Evolutionary conservation across 2,888 invertebrate species (phyloP).

Genomic region (Perithous albicinctus): DNA sequence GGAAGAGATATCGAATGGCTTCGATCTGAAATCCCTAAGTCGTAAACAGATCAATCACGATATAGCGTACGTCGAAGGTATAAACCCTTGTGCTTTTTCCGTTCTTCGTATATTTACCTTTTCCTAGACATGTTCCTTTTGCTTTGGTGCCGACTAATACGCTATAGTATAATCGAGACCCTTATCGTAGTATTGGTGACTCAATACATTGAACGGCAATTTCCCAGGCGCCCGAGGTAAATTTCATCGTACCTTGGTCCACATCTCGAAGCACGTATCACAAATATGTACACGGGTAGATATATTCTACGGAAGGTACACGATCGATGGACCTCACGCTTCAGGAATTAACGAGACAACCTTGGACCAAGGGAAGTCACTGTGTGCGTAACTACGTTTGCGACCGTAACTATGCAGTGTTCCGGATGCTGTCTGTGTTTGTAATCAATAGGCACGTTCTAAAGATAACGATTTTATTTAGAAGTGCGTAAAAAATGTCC

Average conservation of each 20-base stretch:
- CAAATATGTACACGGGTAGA: conserved; percentile 53
- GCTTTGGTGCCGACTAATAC: background rate
- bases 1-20: background rate
- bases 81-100: background rate
- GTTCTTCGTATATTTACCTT: conserved; percentile 52
- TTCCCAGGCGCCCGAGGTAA: background rate
- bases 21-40: background rate
- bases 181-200: background rate
- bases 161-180: background rate
- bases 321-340: conserved; percentile 23
- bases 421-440: background rate
- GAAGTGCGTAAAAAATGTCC: background rate
- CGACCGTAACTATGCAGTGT: background rate
- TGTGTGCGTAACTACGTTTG: background rate
- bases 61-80: background rate
- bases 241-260: conserved; percentile 20
- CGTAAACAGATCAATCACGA: conserved; percentile 3
- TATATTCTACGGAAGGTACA: conserved; percentile 3
- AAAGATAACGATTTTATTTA: background rate
- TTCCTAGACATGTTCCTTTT: conserved; percentile 50
- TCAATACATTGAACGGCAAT: conserved; percentile 18
- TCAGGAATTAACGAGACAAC: conserved; percentile 31
- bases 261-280: conserved; percentile 57
- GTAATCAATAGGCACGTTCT: background rate
- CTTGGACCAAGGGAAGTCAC: background rate